These are phyloP conservation scores for Cynopterus brachyotis DNA, from an alignment of 2,113 vertebrate species.

Conservation along the genomic window DNA sequence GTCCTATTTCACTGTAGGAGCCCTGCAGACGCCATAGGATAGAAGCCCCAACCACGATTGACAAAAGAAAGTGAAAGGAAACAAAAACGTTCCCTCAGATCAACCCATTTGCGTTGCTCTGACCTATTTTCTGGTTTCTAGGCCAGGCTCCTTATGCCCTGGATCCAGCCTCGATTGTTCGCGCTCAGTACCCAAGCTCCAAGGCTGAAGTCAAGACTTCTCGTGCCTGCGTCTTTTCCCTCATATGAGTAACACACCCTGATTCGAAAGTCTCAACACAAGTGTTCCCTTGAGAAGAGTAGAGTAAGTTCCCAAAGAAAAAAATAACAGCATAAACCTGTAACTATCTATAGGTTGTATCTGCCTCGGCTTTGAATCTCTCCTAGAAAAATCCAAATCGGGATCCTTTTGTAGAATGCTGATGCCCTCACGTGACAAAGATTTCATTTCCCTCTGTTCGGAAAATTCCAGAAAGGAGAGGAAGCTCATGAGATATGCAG, in stretches of 20 bases:
- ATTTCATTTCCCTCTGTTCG: not conserved
- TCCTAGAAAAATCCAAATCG: not conserved
- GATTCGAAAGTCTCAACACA: not conserved
- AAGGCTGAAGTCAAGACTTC: not conserved
- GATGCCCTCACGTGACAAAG: not conserved
- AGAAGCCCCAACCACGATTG: constrained; percentile 22
- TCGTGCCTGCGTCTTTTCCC: not conserved
- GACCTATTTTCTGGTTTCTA: constrained; percentile 77
- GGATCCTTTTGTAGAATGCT: not conserved
- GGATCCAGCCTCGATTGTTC: not conserved
- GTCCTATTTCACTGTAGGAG: constrained; percentile 60
- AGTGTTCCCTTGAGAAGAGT: not conserved
- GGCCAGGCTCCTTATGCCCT: constrained; percentile 35
- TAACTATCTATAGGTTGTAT: not conserved
- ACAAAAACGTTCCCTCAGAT: constrained; percentile 63
- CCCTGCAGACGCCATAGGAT: constrained; percentile 39
- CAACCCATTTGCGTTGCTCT: constrained; percentile 58
- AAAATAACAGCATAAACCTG: not conserved
- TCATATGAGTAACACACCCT: not conserved
- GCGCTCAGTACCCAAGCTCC: not conserved
- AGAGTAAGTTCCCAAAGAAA: not conserved
- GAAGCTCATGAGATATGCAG: not conserved
- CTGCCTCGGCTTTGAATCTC: not conserved
- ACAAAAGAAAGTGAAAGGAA: constrained; percentile 65
- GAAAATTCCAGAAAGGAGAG: not conserved